Evolutionary conservation across 2,113 vertebrate species (phyloP).

Genomic region (Excalfactoria chinensis): DNA sequence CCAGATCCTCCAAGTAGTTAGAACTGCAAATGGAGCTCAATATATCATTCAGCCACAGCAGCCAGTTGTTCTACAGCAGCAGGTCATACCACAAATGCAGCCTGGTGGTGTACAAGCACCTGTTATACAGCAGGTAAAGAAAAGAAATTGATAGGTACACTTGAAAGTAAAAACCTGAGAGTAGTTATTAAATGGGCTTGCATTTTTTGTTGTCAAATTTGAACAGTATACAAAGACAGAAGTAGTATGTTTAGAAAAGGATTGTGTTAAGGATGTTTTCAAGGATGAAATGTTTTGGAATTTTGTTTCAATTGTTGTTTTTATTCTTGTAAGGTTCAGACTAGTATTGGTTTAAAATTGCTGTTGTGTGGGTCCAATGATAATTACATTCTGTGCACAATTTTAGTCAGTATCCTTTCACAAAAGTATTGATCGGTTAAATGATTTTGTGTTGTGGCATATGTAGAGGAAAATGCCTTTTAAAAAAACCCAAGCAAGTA

Average conservation of each 20-base stretch:
- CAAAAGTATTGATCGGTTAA: not conserved
- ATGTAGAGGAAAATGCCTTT: not conserved
- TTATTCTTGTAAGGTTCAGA: not conserved
- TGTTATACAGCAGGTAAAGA: constrained; percentile 95
- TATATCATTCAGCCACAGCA: constrained; percentile 97
- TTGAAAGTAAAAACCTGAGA: not conserved
- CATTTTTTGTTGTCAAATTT: not conserved
- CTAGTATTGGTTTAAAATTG: not conserved
- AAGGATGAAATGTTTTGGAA: not conserved
- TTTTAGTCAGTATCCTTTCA: not conserved
- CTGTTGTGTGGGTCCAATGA: not conserved
- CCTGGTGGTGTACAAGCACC: constrained; percentile 93
- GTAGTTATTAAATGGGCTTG: not conserved
- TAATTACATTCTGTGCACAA: not conserved
- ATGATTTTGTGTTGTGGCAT: not conserved
- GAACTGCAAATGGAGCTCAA: constrained; percentile 92
- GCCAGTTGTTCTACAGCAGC: constrained; percentile 93
- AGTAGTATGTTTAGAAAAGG: not conserved
- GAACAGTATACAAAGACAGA: not conserved
- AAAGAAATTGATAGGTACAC: not conserved
- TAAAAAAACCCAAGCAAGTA: not conserved
- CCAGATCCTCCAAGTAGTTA: constrained; percentile 95
- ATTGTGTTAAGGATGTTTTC: not conserved
- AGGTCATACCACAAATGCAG: constrained; percentile 94
- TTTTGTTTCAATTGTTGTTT: not conserved